Evolutionary conservation across 2,797 vertebrate genomes (phyloP).

Genomic region (Heliangelus exortis): DNA sequence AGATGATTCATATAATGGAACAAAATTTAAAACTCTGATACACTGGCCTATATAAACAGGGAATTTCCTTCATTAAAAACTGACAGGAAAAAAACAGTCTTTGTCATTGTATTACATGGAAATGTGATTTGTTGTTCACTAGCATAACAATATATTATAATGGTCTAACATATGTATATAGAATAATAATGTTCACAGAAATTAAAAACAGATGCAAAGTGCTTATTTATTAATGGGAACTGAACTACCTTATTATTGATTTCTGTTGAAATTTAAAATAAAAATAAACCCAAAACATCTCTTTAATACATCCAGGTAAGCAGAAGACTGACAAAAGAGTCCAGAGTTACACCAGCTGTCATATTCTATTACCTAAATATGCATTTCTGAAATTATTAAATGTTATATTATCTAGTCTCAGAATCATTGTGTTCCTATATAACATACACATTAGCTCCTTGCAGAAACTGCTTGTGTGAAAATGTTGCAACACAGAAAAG

Average conservation of each 20-base stretch:
- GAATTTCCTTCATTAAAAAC: not conserved
- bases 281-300: not conserved
- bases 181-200: not conserved
- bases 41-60: not conserved
- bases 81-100: not conserved
- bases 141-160: not conserved
- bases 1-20: not conserved
- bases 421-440: not conserved
- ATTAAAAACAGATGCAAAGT: not conserved
- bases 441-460: not conserved
- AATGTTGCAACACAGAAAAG: not conserved
- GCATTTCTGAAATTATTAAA: constrained; percentile 36
- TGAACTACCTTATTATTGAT: not conserved
- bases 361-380: not conserved
- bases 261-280: not conserved
- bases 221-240: not conserved
- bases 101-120: not conserved
- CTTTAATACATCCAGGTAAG: not conserved
- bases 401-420: not conserved
- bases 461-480: not conserved
- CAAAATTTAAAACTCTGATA: not conserved
- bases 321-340: not conserved
- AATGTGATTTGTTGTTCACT: not conserved
- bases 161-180: not conserved
- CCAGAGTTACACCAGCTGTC: not conserved